Evolutionary conservation across 2,888 invertebrate genomes (phyloP), one percentile per base, ranked within the genome.

Genomic region (Myopa tessellatipennis): DNA sequence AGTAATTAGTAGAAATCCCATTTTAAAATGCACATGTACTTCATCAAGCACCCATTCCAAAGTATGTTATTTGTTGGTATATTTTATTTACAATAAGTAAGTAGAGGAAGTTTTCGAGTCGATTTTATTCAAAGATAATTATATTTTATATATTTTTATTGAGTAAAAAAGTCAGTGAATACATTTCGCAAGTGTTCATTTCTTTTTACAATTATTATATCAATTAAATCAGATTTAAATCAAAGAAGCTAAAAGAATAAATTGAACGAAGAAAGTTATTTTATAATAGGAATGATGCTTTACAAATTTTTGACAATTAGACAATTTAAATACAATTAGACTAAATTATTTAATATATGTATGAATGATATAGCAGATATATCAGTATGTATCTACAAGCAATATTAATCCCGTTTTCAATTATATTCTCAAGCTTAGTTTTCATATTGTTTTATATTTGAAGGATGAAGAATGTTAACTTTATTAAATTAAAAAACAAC

Each of bases 161-260:
- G 60, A 78, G 78, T 81, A 79, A 80, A 81, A 80, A 81, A 81
- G 76, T 68, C 74, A 73, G 80, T 80, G 79, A 79, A 80, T 76
- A 79, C 80, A 78, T 74, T 60, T 70, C 65, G 38, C 16, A 75
- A 78, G 65, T 74, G 72, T 77, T 60, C 76, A 74, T 52, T 79
- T 71, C 68, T 76, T 76, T 78, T 65, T 78, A 79, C 67, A 74
- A 78, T 4, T 63, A 70, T 79, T 79, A 77, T 69, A 77, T 78
- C 76, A 78, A 77, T 75, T 76, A 78, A 78, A 79, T 81, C 79
- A 76, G 45, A 77, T 74, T 72, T 78, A 80, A 79, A 78, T 60
- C 60, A 75, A 45, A 75, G 18, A 74, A 67, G n/a, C 55, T 34
- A 75, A 60, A 18, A 45, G 55, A 60, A 69, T 34, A 75, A 69